Base-by-base conservation (phyloP, 1,140 invertebrate species). In the Temnothorax curvispinosus region DNA sequence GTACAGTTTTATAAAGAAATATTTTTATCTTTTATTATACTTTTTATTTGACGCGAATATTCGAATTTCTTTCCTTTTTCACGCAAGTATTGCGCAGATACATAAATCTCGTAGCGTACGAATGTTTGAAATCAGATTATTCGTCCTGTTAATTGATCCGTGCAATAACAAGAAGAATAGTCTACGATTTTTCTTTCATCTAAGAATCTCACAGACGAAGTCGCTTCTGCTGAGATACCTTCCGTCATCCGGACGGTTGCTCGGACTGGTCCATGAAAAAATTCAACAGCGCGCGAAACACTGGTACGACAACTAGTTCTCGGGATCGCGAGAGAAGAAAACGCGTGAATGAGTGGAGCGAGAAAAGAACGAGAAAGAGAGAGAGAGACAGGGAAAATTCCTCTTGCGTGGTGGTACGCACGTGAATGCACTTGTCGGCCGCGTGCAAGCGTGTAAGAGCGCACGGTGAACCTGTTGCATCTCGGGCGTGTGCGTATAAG, bases 221-320 rank as follows among this genome's bases (percentile, higher is more conserved):
- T 35, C 27, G 74, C 41, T 81, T 50, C 15, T 64, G 47, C 71
- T 21, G 50, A 50, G 41, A 50, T 41, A 35, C 44, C 11, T 62
- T 54, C 69, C 64, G 38, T 74, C 47, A 82, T 52, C 54, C 56
- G 65, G 47, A 13, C 35, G 77, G 47, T 58, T 35, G 44, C 6
- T 56, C 27, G 27, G 27, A 27, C 44, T 32, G n/a, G 54, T 58
- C n/a, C 38, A n/a, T 32, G 58, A 69, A 88, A 86, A 87, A 88
- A 78, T 72, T 50, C 60, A 47, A 47, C 32, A 71, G 56, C 77
- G 44, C 74, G 82, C 71, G 74, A 88, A 88, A 86, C 82, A 88
- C 44, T 64, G 74, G 67, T 88, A 88, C 85, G 87, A 88, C 87
- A 88, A 86, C 87, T 88, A 88, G 64, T 78, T 88, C 82, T 88